Base-by-base conservation (phyloP, 2,888 invertebrate species). In the Andrena praecox region DNA sequence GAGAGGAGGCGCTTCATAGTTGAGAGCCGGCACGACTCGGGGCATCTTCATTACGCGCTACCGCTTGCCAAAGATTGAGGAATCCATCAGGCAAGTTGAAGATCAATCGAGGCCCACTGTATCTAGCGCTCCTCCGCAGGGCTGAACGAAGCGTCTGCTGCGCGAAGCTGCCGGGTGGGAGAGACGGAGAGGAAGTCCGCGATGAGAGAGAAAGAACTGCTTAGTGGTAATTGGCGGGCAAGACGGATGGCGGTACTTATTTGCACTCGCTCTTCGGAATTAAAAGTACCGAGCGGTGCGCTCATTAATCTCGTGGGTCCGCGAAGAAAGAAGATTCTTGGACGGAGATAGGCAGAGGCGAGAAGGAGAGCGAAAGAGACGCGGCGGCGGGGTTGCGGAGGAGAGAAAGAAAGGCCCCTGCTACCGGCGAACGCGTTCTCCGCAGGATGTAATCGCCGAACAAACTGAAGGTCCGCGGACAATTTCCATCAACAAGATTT, bases 161-260 rank as follows among this genome's bases (percentile, higher is more conserved):
- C 70, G 82, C 59, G 52, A 76, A 68, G 56, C 33, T 42, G 56
- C 33, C 27, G 24, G 29, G 24, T 16, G 56, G 35, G 35, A 56
- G 77, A 77, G 73, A 66, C 2, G 52, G 62, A 56, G 12, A 52
- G 16, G 48, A 68, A 27, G 27, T 2, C 7, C 24, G 7, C 29
- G 56, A n/a, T 48, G 50, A 80, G 54, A 66, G 60, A 83, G 80
- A 66, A 74, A 76, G 83, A 82, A 80, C 70, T 75, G 72, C 83
- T 82, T 85, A 76, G 89, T 89, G 89, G 90, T 93, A 93, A 93
- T 93, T 93, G 93, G 92, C 91, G 90, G 90, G 79, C 90, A 93
- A 93, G 93, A 93, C 91, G 91, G 90, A 93, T 93, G 92, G 87
- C 88, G 90, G 92, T 92, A 91, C 91, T 93, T 93, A 93, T 93